phyloP scores from a whole-genome alignment of 2,888 invertebrate genomes.

The Fragum fragum region DNA sequence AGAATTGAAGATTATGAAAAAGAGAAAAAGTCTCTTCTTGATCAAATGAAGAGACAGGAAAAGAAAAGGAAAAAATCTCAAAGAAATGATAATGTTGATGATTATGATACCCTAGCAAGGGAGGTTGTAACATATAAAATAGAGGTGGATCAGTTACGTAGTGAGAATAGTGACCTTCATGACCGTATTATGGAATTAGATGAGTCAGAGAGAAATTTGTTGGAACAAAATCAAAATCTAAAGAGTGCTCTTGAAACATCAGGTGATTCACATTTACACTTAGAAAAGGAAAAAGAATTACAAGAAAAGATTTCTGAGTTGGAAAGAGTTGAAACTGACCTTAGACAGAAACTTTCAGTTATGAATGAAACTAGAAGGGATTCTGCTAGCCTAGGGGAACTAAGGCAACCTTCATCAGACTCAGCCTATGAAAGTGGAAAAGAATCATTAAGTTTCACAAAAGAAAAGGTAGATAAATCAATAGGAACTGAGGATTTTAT shows the following conservation, averaged over 20 bases:
- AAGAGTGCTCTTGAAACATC: slow-evolving; percentile 51
- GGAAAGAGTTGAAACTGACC: slow-evolving; percentile 48
- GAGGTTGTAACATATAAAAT: slow-evolving; percentile 65
- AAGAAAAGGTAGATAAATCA: slow-evolving; percentile 58
- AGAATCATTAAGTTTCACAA: slow-evolving; percentile 28
- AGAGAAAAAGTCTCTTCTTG: slow-evolving; percentile 57
- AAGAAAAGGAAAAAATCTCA: slow-evolving; percentile 64
- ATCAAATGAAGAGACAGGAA: slow-evolving; percentile 62
- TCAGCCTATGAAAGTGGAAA: slow-evolving; percentile 59
- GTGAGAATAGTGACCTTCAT: slow-evolving; percentile 74
- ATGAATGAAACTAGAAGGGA: slow-evolving; percentile 14
- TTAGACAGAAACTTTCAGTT: slow-evolving; percentile 51
- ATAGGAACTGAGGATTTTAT: slow-evolving; percentile 68
- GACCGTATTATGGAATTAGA: slow-evolving; percentile 73
- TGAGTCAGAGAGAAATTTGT: slow-evolving; percentile 64
- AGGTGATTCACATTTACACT: slow-evolving; percentile 57
- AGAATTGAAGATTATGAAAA: slow-evolving; percentile 57
- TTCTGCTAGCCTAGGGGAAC: neutral
- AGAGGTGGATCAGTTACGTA: slow-evolving; percentile 68
- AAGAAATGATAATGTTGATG: slow-evolving; percentile 63
- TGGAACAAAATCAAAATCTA: slow-evolving; percentile 63
- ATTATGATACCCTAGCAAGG: slow-evolving; percentile 67
- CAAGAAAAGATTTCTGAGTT: slow-evolving; percentile 71
- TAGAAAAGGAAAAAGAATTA: slow-evolving; percentile 70
- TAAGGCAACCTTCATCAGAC: slow-evolving; percentile 49